A percentile compares a stretch with the other conserved stretches of the same genome.
Conservation (phyloP, 2,113 vertebrate genomes). For the Callorhinus ursinus region DNA sequence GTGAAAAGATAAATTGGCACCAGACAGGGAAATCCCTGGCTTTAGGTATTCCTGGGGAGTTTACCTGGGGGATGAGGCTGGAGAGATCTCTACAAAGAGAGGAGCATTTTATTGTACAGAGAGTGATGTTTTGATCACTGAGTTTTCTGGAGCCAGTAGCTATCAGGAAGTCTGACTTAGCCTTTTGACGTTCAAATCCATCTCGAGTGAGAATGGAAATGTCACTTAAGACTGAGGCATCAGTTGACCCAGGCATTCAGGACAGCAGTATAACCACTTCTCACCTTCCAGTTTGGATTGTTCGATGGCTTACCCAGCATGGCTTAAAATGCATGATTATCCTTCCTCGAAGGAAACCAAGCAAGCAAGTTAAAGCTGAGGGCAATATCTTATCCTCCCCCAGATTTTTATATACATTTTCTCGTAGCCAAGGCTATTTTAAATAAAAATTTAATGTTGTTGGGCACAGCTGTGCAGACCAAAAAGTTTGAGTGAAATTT, state of each 20-base stretch:
- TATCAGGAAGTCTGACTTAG: slow-evolving; percentile 20
- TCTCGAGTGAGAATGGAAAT: not conserved
- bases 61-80: slow-evolving; percentile 49
- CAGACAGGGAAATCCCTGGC: slow-evolving; percentile 69
- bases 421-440: not conserved
- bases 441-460: not conserved
- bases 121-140: not conserved
- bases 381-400: not conserved
- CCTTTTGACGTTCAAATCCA: slow-evolving; percentile 40
- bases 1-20: slow-evolving; percentile 69
- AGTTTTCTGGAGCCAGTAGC: slow-evolving; percentile 45
- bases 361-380: not conserved
- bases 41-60: slow-evolving; percentile 51
- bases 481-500: not conserved
- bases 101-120: slow-evolving; percentile 29
- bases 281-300: not conserved
- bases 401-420: not conserved
- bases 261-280: not conserved
- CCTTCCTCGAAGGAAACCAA: not conserved
- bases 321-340: not conserved
- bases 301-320: not conserved
- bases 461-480: not conserved
- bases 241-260: not conserved
- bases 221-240: not conserved
- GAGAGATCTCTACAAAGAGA: slow-evolving; percentile 3